Evolutionary conservation across 2,113 vertebrate genomes (phyloP), one percentile per base, ranked within the genome.

Genomic region (Ia io): DNA sequence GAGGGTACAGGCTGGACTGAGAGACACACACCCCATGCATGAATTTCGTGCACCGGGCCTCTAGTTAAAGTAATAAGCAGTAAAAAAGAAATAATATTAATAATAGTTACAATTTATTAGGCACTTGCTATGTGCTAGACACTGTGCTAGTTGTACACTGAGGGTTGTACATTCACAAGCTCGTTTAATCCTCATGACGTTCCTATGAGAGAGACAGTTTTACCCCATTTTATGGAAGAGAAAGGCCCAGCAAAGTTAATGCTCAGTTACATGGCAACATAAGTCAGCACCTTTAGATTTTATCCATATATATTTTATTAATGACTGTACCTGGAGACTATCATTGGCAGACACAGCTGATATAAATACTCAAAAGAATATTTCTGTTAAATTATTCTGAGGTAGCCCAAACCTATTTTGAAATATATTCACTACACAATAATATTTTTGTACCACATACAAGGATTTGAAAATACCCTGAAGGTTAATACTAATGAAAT

Each of bases 201-300:
- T 49, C 35, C 78, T 67, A 35, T 40, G 44, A 91, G 37, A 56
- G 2, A 17, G 6, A 22, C 8, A 30, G 18, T 80, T 82, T 49
- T 20, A 56, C 49, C 22, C 69, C 37, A 53, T 9, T 40, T 94
- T 44, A 69, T 20, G 49, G n/a, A 84, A 82, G 10, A 92, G 61
- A 83, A 69, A 94, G 90, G 13, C 32, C 84, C n/a, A 32, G 5
- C n/a, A 79, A 93, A 86, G 37, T 35, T 7, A 37, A 70, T 17
- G 1, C 25, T 94, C 35, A 63, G 32, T 56, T 63, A 53, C 53
- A 56, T 9, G 37, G 74, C 17, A 14, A 80, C 16, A 30, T 37
- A 71, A 93, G 35, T 59, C 42, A 61, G 12, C 40, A 92, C 16
- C 53, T 94, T 76, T 73, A 88, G 9, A 91, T 91, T 90, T 84